A percentile compares a stretch with the other conserved stretches of the same genome.
phyloP scores from a whole-genome alignment of 2,888 invertebrate genomes.

The Orchesellides sinensis region DNA sequence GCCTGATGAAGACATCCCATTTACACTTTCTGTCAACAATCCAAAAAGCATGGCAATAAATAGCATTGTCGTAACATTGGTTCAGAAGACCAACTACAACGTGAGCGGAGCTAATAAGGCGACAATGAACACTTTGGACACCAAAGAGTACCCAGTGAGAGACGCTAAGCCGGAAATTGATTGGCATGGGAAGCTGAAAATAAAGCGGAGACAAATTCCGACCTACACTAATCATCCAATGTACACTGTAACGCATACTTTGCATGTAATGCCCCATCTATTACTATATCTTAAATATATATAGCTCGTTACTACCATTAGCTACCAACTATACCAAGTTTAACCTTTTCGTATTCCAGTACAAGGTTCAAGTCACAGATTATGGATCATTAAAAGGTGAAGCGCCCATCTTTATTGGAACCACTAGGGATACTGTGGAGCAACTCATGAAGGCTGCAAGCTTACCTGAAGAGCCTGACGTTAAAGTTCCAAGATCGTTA shows the following conservation, averaged over 20 bases:
- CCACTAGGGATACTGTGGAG: conserved; percentile 47
- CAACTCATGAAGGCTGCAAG: conserved; percentile 35
- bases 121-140: conserved; percentile 58
- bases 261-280: conserved; percentile 34
- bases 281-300: neutral
- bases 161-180: conserved; percentile 58
- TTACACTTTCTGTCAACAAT: conserved; percentile 35
- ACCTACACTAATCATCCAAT: conserved; percentile 43
- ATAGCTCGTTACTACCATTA: too few relatives aligned
- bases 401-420: conserved; percentile 47
- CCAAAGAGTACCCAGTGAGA: conserved; percentile 48
- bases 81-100: conserved; percentile 51
- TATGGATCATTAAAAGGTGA: conserved; percentile 57
- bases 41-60: conserved; percentile 52
- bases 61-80: conserved; percentile 44
- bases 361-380: conserved; percentile 54
- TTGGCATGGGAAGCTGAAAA: conserved; percentile 55
- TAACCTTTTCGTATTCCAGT: too few relatives aligned
- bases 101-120: conserved; percentile 47
- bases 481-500: conserved; percentile 44
- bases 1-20: conserved; percentile 61
- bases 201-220: conserved; percentile 57
- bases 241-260: conserved; percentile 51
- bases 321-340: too few relatives aligned
- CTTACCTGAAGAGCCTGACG: conserved; percentile 48